These are phyloP conservation scores for Phymorhynchus buccinoides DNA, from an alignment of 1,140 invertebrate species.

Conservation along the genomic window DNA sequence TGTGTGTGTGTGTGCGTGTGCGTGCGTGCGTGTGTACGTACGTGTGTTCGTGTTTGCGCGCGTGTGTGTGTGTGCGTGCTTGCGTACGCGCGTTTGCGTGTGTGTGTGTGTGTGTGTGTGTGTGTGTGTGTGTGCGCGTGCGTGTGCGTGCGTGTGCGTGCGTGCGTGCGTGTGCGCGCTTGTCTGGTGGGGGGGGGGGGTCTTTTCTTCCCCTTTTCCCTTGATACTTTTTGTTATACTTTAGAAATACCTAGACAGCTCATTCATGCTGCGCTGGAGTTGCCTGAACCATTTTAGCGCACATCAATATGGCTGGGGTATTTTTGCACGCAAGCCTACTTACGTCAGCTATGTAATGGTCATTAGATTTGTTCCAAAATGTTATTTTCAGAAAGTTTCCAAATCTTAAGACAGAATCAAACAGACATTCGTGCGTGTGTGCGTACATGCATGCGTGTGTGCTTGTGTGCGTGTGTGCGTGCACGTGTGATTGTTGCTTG, in stretches of 20 bases:
- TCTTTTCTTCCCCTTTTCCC: too few species aligned
- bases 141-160: neutral
- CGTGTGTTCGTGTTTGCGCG: conserved; percentile 36
- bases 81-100: neutral
- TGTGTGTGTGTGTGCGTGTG: conserved; percentile 27
- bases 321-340: too few species aligned
- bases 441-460: neutral
- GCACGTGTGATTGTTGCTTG: too few species aligned
- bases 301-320: too few species aligned
- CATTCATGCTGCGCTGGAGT: too few species aligned
- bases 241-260: too few species aligned
- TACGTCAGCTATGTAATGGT: too few species aligned
- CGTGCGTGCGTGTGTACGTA: conserved; percentile 9
- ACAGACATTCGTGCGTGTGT: neutral
- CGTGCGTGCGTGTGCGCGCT: conserved; percentile 14
- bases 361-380: too few species aligned
- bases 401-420: neutral
- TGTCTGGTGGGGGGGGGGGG: conserved; percentile 6
- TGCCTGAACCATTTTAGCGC: too few species aligned
- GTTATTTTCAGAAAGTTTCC: too few species aligned
- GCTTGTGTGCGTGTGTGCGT: neutral
- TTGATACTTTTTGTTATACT: too few species aligned
- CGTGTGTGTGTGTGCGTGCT: conserved; percentile 32
- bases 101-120: conserved; percentile 25
- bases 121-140: conserved; percentile 35